Evolutionary conservation across 2,113 vertebrate genomes (phyloP).

Genomic region (Zapornia atra): DNA sequence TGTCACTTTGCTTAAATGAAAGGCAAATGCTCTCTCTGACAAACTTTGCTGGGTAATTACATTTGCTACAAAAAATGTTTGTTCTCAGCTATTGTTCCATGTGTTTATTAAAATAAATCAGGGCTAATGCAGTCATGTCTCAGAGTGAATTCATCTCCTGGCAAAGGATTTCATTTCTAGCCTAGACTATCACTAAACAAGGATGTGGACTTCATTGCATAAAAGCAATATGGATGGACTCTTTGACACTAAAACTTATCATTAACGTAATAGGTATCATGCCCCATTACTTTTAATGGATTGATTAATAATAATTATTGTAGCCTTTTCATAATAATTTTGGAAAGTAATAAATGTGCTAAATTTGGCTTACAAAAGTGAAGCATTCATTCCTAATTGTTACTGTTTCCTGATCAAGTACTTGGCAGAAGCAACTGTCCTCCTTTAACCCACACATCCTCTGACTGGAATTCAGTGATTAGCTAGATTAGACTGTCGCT

Average conservation of each 20-base stretch:
- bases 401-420: background rate
- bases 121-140: background rate
- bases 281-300: constrained; percentile 36
- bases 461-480: background rate
- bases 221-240: background rate
- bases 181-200: background rate
- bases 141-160: background rate
- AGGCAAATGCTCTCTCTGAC: background rate
- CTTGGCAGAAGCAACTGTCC: background rate
- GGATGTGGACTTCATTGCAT: background rate
- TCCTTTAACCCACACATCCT: background rate
- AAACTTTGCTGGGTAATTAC: constrained; percentile 1
- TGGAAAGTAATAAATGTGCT: background rate
- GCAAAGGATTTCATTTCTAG: constrained; percentile 14
- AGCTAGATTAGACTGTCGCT: background rate
- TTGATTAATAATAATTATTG: constrained; percentile 45
- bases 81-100: constrained; percentile 5
- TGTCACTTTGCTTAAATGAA: background rate
- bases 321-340: constrained; percentile 10
- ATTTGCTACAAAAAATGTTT: background rate
- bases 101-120: constrained; percentile 53
- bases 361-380: background rate
- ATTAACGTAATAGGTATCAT: constrained; percentile 22
- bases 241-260: background rate
- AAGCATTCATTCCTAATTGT: background rate